Base-by-base conservation (phyloP, 1,140 invertebrate species). In the Plutomurus gul region DNA sequence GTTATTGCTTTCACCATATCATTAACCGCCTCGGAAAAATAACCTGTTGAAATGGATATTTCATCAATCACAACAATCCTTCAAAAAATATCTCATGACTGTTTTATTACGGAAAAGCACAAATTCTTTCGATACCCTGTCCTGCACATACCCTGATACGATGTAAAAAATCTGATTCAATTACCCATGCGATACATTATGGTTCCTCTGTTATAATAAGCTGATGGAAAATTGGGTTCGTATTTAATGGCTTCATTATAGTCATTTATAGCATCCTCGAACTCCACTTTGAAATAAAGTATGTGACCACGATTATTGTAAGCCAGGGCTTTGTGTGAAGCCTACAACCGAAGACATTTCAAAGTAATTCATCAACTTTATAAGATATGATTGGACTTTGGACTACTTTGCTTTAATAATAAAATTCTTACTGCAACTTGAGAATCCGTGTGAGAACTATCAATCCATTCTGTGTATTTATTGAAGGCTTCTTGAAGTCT, bases 201-300 rank as follows among this genome's bases (percentile, higher is more conserved):
- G 7, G 86, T 84, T 47, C 86, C 87, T 77, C 87, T 82, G 81
- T 87, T 87, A 76, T 87, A 87, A 70, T 85, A 87, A 0, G 85
- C 84, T 13, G 83, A 80, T 20, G 86, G 78, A 4, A 86, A 77
- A 7, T 82, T 80, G 6, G 82, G 79, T 60, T 86, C 79, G 49
- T 85, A 77, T 1, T 82, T 39, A 37, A 88, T 47, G 22, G 85
- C 85, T 33, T 73, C 13, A 40, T 84, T 86, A 76, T 86, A 88
- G 78, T 87, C 87, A 18, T 85, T 65, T 1, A 86, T 76, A 6
- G 87, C 87, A 30, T 83, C 85, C 70, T 86, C 83, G 83, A 88
- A 88, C 49, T 86, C 85, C 7, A 88, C 87, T 71, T 83, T 78
- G 77, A 85, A 81, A 77, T 88, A 88, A 56, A 82, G 84, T 7